Evolutionary conservation across 2,888 invertebrate species (phyloP), one percentile per base, ranked within the genome.

Genomic region (Parascotia fuliginaria): DNA sequence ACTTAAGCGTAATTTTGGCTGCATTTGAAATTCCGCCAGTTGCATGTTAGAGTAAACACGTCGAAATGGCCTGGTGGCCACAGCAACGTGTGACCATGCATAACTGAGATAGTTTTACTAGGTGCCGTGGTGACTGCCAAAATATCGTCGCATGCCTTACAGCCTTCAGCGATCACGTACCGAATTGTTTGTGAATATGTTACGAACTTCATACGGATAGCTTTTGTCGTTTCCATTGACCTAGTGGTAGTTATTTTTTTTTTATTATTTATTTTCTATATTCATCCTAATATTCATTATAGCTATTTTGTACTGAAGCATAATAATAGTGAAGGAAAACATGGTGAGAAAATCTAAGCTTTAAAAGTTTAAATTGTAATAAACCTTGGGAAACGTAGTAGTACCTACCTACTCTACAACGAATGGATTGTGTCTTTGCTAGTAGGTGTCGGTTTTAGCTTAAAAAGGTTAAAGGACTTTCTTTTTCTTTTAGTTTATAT

Each of bases 21-120:
- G 46, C 41, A 54, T 50, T 55, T 51, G 55, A 52, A 60, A 65
- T 69, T 60, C 59, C 45, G 49, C 56, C 47, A 56, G 63, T 60
- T 65, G 60, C 66, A 72, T 63, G 73, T 50, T 62, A 53, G 42
- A 65, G 65, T 52, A 73, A 64, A 64, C 65, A 63, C 32, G 39
- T 7, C 56, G 56, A 40, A 63, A 56, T 60, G 44, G 48, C 44
- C 50, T 37, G 32, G 55, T 44, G 54, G 52, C 51, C 51, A 55
- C 54, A 42, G 37, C 31, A 33, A 50, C 55, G 62, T 68, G 72
- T 73, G 71, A 62, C 69, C 55, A 55, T 64, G 74, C 71, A 72
- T 70, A 72, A 64, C 67, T 48, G 55, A 55, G 52, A 55, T 55
- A 48, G 39, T 42, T 62, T 60, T 68, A 65, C 41, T 53, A 40